phyloP scores from a whole-genome alignment of 2,797 vertebrate genomes.

The Schizothorax lantsangensis region DNA sequence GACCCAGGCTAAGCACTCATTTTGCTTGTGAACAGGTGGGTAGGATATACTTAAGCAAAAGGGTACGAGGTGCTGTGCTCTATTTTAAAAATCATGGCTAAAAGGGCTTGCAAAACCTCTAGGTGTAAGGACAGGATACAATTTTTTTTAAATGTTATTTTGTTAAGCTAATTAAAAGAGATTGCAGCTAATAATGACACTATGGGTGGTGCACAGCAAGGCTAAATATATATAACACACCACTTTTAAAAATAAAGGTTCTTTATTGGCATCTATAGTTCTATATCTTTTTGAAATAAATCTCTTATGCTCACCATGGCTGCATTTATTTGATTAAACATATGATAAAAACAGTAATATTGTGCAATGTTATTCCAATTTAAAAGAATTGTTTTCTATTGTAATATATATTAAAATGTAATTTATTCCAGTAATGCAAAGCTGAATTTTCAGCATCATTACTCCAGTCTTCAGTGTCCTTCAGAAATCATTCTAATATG shows the following conservation, averaged over 20 bases:
- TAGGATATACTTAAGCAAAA: neutral
- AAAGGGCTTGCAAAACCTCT: neutral
- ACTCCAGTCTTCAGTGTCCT: neutral
- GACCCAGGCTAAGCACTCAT: neutral
- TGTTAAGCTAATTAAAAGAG: neutral
- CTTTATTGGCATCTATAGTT: neutral
- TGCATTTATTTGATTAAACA: neutral
- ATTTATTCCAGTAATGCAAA: neutral
- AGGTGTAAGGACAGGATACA: neutral
- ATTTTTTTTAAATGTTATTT: neutral
- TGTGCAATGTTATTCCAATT: neutral
- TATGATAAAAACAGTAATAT: neutral
- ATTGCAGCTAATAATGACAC: neutral
- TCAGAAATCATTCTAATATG: neutral
- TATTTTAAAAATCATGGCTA: neutral
- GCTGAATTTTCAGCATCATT: neutral
- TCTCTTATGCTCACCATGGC: neutral
- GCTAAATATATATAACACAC: neutral
- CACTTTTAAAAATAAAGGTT: neutral
- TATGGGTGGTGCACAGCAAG: neutral
- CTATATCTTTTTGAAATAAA: neutral
- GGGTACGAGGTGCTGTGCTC: slow-evolving; percentile 20
- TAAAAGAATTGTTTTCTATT: neutral
- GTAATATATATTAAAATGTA: neutral
- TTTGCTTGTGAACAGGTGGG: slow-evolving; percentile 18